phyloP scores from a whole-genome alignment of 2,113 vertebrate genomes.

The Excalfactoria chinensis region DNA sequence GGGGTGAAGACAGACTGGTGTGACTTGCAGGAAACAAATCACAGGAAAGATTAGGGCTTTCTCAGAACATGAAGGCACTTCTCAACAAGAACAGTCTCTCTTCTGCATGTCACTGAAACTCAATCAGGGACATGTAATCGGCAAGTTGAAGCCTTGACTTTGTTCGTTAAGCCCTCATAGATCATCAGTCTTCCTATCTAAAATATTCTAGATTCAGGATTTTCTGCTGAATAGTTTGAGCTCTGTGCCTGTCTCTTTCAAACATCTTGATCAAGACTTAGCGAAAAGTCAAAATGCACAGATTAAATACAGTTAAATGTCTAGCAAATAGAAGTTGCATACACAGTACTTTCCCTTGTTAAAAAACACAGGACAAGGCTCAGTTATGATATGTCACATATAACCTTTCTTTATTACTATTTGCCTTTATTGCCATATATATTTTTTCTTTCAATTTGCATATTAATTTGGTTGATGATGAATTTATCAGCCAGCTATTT shows the following conservation, averaged over 20 bases:
- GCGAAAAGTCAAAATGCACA: not conserved
- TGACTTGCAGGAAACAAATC: not conserved
- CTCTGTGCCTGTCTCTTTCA: not conserved
- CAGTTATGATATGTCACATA: not conserved
- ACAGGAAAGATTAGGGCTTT: not conserved
- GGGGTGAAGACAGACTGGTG: not conserved
- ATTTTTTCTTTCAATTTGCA: not conserved
- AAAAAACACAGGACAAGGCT: too few species aligned
- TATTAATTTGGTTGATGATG: not conserved
- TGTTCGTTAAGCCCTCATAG: not conserved
- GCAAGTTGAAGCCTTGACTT: not conserved
- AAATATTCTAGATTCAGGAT: not conserved
- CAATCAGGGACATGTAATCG: not conserved
- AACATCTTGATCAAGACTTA: not conserved
- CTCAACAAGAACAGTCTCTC: not conserved
- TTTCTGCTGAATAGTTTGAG: not conserved
- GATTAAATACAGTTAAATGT: not conserved
- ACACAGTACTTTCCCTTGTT: not conserved
- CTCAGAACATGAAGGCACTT: not conserved
- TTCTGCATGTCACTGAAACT: not conserved
- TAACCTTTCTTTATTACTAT: not conserved
- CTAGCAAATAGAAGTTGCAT: not conserved
- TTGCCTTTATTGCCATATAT: not conserved
- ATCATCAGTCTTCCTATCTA: not conserved
- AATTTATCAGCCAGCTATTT: not conserved